Conservation (phyloP, 1,140 invertebrate genomes). For the Drosophila azteca region DNA sequence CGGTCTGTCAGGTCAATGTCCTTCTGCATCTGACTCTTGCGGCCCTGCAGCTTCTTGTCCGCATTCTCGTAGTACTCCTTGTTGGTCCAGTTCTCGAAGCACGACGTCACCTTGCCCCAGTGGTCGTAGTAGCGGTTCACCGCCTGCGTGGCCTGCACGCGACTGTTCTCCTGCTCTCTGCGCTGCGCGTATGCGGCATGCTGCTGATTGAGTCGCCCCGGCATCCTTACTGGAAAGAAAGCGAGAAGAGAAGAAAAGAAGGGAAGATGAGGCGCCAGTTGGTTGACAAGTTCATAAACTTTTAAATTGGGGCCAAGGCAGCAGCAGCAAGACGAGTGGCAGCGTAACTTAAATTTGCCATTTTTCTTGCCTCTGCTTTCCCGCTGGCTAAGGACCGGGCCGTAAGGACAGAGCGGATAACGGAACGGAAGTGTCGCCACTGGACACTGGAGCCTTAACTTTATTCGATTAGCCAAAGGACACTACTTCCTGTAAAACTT, state of each 20-base stretch:
- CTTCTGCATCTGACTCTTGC: slow-evolving; percentile 83
- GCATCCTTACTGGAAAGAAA: slow-evolving; percentile 84
- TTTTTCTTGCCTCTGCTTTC: slow-evolving; percentile 8
- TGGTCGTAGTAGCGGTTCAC: slow-evolving; percentile 79
- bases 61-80: slow-evolving; percentile 84
- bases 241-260: slow-evolving; percentile 4
- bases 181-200: slow-evolving; percentile 72
- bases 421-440: slow-evolving; percentile 33
- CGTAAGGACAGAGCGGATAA: too few relatives aligned
- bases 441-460: slow-evolving; percentile 32
- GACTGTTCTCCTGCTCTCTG: slow-evolving; percentile 67
- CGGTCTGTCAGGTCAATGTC: slow-evolving; percentile 83
- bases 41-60: slow-evolving; percentile 76
- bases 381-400: too few relatives aligned
- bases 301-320: slow-evolving; percentile 85
- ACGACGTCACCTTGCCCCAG: slow-evolving; percentile 79
- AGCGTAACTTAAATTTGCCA: slow-evolving; percentile 15
- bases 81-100: slow-evolving; percentile 84
- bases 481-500: slow-evolving; percentile 32
- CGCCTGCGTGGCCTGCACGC: slow-evolving; percentile 68
- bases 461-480: slow-evolving; percentile 42
- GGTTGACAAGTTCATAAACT: slow-evolving; percentile 88
- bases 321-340: background rate
- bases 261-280: slow-evolving; percentile 50
- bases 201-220: slow-evolving; percentile 66